Evolutionary conservation across 2,797 vertebrate genomes (phyloP), one percentile per base, ranked within the genome.

Genomic region (Pogonophryne albipinna): DNA sequence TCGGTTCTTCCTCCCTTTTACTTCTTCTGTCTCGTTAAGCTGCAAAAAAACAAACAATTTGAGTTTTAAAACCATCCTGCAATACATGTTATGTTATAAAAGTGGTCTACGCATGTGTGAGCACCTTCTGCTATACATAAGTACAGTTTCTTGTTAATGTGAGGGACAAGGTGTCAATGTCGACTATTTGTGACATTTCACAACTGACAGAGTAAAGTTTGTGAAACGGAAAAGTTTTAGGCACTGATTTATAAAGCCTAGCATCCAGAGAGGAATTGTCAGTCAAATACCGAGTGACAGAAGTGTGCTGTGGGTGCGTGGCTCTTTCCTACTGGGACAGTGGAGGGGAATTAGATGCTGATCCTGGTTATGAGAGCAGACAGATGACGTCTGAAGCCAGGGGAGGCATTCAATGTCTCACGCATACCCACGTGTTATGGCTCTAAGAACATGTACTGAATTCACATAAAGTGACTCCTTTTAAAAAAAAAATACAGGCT

Each of bases 11-110:
- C 90, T 94, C 13, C 16, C 53, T 17, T 76, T 73, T 38, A 0
- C 34, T 0, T 61, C 64, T 45, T 96, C 95, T 10, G 95, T 97
- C 61, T 96, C 94, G 83, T 96, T 97, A 27, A 94, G 82, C 97
- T 98, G 87, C 44, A 52, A 6, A 69, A 34, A 78, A 34, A 44
- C 20, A 56, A 0, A 27, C 4, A 53, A 45, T 1, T 1, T 27
- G 2, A 38, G 4, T 65, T 73, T 57, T 2, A 51, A 65, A 76
- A 51, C 0, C 27, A 44, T 60, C 38, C 2, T 11, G 6, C 0
- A 63, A 19, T 51, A 6, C 2, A 10, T 52, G 4, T 53, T 31
- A 58, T 20, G 16, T 11, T 1, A 52, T 52, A 12, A 46, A 15
- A 16, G 46, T 19, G 3, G 13, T 65, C 19, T 76, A 55, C n/a